Evolutionary conservation across 1,140 invertebrate species (phyloP), one percentile per base, ranked within the genome.

Genomic region (Zelostemma sp.): DNA sequence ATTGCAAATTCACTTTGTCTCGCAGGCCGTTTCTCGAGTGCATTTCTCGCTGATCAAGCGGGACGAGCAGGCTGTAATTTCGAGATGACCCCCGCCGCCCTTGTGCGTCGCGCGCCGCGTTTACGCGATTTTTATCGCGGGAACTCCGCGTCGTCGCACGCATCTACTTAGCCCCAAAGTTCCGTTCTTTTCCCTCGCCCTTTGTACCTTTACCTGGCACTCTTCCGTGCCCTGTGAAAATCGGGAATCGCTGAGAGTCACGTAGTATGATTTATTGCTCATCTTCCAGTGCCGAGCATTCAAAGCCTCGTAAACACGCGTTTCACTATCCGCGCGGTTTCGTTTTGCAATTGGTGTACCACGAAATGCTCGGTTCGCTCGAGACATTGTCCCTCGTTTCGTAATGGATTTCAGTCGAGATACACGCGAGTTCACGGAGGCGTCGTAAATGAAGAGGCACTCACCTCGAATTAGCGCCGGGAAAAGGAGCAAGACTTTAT

Each of bases 1-100:
- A 74, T 72, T 72, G 68, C 68, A 66, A 74, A 74, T 74, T 68
- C 72, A 74, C 72, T 68, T 68, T 73, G 72, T 66, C 68, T 68
- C 68, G 67, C 59, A 58, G 58, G 45, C 53, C 53, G 64, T 68
- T 69, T 61, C 61, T 45, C 55, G 68, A 71, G 68, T 74, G 71
- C 71, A 74, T 74, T 74, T 71, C 72, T 66, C 51, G 72, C 51
- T 71, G 68, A 74, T 74, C 64, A 64, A 62, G 64, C 68, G 65
- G 71, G 62, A 74, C 72, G 68, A 71, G 64, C 65, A 70, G 59
- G 64, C 64, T 71, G 60, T 74, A 74, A 74, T 74, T 74, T 71
- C 58, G 72, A 60, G 57, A 41, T 50, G 49, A 60, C 57, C 49
- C 49, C 50, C 49, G 28, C 45, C 21, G 5, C 28, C 17, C 1